Conservation (phyloP, 2,113 vertebrate species). For the Lampris incognitus region DNA sequence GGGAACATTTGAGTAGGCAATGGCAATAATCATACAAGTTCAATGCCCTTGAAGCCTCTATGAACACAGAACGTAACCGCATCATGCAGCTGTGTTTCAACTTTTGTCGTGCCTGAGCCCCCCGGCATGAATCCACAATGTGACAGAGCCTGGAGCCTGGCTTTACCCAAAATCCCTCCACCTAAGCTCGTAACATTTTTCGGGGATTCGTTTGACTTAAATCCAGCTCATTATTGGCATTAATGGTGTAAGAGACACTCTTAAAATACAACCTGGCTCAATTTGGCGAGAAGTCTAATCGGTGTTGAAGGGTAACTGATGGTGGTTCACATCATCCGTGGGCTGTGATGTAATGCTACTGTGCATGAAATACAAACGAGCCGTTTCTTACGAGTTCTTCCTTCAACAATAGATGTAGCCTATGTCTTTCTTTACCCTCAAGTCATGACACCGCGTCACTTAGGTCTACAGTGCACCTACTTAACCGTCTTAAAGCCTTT, state of each 20-base stretch:
- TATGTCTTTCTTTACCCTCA: conserved; percentile 14
- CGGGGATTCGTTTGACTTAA: conserved; percentile 40
- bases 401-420: conserved; percentile 13
- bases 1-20: conserved; percentile 41
- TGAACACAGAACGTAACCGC: conserved; percentile 29
- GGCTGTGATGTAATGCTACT: conserved; percentile 41
- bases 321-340: conserved; percentile 24
- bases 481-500: conserved; percentile 62
- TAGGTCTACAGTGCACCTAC: conserved; percentile 44
- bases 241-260: conserved; percentile 26
- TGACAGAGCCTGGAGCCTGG: conserved; percentile 33
- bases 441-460: conserved; percentile 46
- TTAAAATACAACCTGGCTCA: conserved; percentile 27
- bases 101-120: conserved; percentile 31
- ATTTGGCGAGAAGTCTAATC: conserved; percentile 35
- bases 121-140: conserved; percentile 35
- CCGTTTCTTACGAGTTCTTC: conserved; percentile 26
- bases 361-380: conserved; percentile 25
- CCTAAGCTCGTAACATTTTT: conserved; percentile 19
- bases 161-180: conserved; percentile 44
- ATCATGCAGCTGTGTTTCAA: conserved; percentile 45
- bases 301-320: conserved; percentile 20
- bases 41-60: conserved; percentile 42
- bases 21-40: conserved; percentile 21
- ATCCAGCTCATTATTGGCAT: conserved; percentile 34